These are phyloP conservation scores for Urophycis tenuis DNA, from an alignment of 2,797 vertebrate species.

Conservation along the genomic window DNA sequence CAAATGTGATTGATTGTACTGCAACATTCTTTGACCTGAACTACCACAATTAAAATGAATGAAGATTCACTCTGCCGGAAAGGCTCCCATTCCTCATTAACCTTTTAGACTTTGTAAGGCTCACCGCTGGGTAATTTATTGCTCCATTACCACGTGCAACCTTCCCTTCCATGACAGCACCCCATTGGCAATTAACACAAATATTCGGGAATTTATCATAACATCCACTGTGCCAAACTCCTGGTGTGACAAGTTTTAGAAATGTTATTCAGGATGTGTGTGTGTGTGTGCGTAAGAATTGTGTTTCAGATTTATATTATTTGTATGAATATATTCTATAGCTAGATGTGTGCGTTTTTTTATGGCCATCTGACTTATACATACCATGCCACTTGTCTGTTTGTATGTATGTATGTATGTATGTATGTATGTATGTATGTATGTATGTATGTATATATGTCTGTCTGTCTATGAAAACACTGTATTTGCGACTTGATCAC, in stretches of 20 bases:
- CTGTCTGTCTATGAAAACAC: not conserved
- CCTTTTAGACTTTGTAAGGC: not conserved
- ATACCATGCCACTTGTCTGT: not conserved
- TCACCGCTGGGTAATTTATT: not conserved
- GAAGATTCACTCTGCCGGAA: not conserved
- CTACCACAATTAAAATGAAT: not conserved
- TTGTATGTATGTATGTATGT: not conserved
- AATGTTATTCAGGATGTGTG: not conserved
- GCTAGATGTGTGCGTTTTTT: no score
- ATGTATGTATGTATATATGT: not conserved
- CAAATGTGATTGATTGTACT: not conserved
- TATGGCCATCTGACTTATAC: no score
- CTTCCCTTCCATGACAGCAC: not conserved
- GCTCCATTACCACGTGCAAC: not conserved
- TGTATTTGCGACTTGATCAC: not conserved
- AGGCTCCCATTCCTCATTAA: not conserved
- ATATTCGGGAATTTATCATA: constrained; percentile 1
- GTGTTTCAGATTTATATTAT: no score
- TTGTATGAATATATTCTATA: no score
- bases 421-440: not conserved
- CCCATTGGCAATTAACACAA: not conserved
- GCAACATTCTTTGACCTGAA: not conserved
- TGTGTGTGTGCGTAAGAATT: not conserved
- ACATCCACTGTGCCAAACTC: not conserved
- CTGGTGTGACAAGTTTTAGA: not conserved